phyloP scores from a whole-genome alignment of 2,797 vertebrate species.

The Macroramphosus scolopax region DNA sequence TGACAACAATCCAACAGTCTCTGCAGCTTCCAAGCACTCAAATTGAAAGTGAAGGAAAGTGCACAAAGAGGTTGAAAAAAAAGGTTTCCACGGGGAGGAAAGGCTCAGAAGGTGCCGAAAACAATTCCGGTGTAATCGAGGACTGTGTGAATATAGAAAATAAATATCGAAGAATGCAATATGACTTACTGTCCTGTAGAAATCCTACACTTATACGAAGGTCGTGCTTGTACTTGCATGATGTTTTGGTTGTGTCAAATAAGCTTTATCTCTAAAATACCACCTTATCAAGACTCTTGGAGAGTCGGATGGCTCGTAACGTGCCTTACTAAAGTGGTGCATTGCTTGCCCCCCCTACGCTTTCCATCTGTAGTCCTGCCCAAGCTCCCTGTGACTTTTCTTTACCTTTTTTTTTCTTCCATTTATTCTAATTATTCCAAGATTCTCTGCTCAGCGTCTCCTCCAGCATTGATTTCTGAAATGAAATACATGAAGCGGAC shows the following conservation, averaged over 20 bases:
- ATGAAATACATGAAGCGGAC: slow-evolving; percentile 69
- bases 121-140: slow-evolving; percentile 9
- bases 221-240: slow-evolving; percentile 5
- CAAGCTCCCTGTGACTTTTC: slow-evolving; percentile 5
- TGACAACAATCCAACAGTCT: slow-evolving; percentile 75
- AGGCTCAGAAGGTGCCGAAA: slow-evolving; percentile 28
- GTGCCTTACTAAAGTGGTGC: slow-evolving; percentile 70
- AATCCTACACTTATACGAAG: slow-evolving; percentile 4
- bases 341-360: slow-evolving; percentile 34
- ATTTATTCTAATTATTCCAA: slow-evolving; percentile 2
- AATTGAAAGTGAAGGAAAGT: slow-evolving; percentile 70
- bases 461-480: slow-evolving; percentile 1
- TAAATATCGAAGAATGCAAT: neutral
- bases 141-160: neutral
- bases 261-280: slow-evolving; percentile 58
- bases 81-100: slow-evolving; percentile 20
- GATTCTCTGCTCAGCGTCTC: neutral
- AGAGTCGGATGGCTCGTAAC: slow-evolving; percentile 55
- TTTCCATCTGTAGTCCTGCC: slow-evolving; percentile 20
- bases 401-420: slow-evolving; percentile 6
- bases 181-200: slow-evolving; percentile 8
- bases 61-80: slow-evolving; percentile 46
- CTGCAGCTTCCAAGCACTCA: slow-evolving; percentile 54
- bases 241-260: slow-evolving; percentile 1
- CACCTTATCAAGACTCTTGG: slow-evolving; percentile 65